Conservation (phyloP, 2,888 invertebrate species). For the Chouioia cunea region DNA sequence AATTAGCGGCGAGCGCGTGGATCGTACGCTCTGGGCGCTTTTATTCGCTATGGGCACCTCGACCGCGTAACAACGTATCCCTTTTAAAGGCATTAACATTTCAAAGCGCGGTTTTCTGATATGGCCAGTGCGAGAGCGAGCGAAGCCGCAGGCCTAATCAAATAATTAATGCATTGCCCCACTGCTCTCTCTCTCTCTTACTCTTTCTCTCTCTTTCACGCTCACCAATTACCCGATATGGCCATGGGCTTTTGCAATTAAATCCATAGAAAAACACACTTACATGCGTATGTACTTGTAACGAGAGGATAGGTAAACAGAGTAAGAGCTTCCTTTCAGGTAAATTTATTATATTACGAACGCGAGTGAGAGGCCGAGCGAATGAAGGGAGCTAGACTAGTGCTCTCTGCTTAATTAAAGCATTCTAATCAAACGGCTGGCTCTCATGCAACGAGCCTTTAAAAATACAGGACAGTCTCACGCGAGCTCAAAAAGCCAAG, state of each 20-base stretch:
- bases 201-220: slow-evolving; percentile 2
- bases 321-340: slow-evolving; percentile 3
- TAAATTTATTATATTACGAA: slow-evolving; percentile 19
- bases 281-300: background rate
- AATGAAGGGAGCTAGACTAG: background rate
- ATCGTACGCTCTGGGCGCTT: background rate
- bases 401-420: slow-evolving; percentile 46
- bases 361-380: background rate
- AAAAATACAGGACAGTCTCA: slow-evolving; percentile 41
- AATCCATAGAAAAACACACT: slow-evolving; percentile 29
- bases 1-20: background rate
- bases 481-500: slow-evolving; percentile 24
- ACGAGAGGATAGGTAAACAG: no score
- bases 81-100: slow-evolving; percentile 44
- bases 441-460: slow-evolving; percentile 40
- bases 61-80: slow-evolving; percentile 33
- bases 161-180: slow-evolving; percentile 43
- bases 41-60: background rate
- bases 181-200: slow-evolving; percentile 10
- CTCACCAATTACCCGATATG: slow-evolving; percentile 33
- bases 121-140: background rate
- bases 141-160: slow-evolving; percentile 26
- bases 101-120: slow-evolving; percentile 41
- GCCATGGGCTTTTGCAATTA: slow-evolving; percentile 33
- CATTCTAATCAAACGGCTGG: slow-evolving; percentile 43